Evolutionary conservation across 2,113 vertebrate species (phyloP).

Genomic region (Cochlearius cochlearius): DNA sequence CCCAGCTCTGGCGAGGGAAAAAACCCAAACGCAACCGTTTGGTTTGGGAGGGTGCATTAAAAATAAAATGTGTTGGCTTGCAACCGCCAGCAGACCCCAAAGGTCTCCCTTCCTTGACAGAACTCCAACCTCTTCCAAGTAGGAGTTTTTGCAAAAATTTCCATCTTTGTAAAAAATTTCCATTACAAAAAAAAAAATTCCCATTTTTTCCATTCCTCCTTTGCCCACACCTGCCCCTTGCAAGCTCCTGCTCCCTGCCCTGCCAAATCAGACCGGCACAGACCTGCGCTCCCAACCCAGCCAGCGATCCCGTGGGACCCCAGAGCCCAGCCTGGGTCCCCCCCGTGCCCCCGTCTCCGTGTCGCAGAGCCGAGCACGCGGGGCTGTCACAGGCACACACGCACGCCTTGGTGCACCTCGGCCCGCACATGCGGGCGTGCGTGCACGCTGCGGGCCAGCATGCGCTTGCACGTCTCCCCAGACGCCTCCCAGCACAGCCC

Average conservation of each 20-base stretch:
- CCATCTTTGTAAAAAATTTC: not conserved
- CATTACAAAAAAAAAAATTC: not conserved
- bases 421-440: not conserved
- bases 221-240: not conserved
- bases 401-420: not conserved
- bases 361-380: accelerated
- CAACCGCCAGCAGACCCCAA: not conserved
- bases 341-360: accelerated
- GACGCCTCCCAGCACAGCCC: not conserved
- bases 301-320: not conserved
- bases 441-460: not conserved
- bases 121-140: not conserved
- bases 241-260: not conserved
- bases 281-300: not conserved
- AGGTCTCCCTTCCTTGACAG: not conserved
- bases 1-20: not conserved
- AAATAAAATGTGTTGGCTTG: not conserved
- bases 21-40: not conserved
- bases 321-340: not conserved
- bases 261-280: not conserved
- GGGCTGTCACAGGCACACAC: not conserved
- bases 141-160: not conserved
- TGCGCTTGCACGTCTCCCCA: not conserved
- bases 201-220: not conserved
- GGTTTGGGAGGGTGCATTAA: not conserved